Percentiles rank a stretch among this genome's conserved stretches.
Evolutionary conservation across 1,140 invertebrate species (phyloP).

Genomic region (Lutraria rhynchaena): DNA sequence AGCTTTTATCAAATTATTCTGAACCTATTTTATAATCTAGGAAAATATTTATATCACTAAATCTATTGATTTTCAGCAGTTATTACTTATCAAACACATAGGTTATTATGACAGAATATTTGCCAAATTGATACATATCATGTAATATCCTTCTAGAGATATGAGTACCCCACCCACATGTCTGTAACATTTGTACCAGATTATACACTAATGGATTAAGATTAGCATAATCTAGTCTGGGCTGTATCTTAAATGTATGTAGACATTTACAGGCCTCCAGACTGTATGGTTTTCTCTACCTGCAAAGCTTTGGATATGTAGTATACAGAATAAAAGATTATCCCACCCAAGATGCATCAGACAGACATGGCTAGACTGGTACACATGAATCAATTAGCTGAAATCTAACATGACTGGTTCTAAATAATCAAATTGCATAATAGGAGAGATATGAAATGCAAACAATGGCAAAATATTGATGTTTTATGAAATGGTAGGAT

Average conservation of each 20-base stretch:
- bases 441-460: too few relatives aligned
- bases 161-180: not conserved
- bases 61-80: too few relatives aligned
- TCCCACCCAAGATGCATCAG: conserved; percentile 33
- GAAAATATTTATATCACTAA: too few relatives aligned
- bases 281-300: conserved; percentile 7
- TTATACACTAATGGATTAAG: conserved; percentile 30
- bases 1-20: too few relatives aligned
- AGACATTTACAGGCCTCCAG: conserved; percentile 23
- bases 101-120: too few relatives aligned
- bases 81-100: too few relatives aligned
- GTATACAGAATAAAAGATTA: conserved; percentile 12
- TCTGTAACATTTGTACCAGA: not conserved
- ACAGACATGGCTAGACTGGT: conserved; percentile 18
- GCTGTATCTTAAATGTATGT: not conserved
- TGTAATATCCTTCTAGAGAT: too few relatives aligned
- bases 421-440: conserved; percentile 11
- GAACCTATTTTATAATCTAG: too few relatives aligned
- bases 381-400: conserved; percentile 21
- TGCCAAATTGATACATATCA: too few relatives aligned
- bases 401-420: conserved; percentile 28
- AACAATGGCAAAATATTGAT: too few relatives aligned
- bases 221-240: conserved; percentile 19
- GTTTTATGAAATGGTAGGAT: too few relatives aligned
- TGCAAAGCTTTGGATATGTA: too few relatives aligned